Conservation (phyloP, 2,888 invertebrate species). For the Gymnoscelis rufifasciata region DNA sequence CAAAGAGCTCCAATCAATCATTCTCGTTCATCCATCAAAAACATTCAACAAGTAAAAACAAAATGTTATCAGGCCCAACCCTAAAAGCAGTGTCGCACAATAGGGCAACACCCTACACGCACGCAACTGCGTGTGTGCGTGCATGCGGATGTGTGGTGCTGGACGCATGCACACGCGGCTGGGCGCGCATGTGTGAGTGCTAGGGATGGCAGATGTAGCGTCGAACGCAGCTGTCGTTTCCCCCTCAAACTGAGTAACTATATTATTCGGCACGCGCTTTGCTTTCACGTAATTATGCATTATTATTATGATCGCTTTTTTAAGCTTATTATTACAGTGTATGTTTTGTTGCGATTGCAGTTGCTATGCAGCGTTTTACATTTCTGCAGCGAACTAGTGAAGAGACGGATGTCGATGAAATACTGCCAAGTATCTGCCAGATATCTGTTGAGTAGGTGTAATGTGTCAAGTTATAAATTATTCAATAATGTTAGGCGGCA, state of each 20-base stretch:
- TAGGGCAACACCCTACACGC: conserved; percentile 57
- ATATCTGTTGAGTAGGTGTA: conserved; percentile 15
- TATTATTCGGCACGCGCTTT: conserved; percentile 68
- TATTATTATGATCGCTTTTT: conserved; percentile 64
- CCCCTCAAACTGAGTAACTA: conserved; percentile 44
- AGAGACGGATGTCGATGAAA: conserved; percentile 19
- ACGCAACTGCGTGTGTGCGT: conserved; percentile 31
- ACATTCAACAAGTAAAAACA: conserved; percentile 78
- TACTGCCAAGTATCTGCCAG: conserved; percentile 8
- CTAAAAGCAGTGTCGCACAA: conserved; percentile 47
- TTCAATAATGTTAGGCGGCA: conserved; percentile 14
- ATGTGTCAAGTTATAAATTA: conserved; percentile 20
- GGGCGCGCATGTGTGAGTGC: conserved; percentile 37
- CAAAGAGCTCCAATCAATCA: conserved; percentile 66
- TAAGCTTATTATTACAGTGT: conserved; percentile 52
- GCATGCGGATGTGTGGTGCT: conserved; percentile 17
- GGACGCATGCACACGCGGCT: conserved; percentile 20
- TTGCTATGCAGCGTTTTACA: conserved; percentile 44
- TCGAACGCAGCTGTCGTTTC: conserved; percentile 68
- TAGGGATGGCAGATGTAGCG: conserved; percentile 67
- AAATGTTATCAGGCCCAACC: conserved; percentile 64
- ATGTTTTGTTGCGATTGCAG: conserved; percentile 54
- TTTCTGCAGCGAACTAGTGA: conserved; percentile 10
- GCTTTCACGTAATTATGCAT: conserved; percentile 73
- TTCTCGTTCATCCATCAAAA: conserved; percentile 69